Evolutionary conservation across 1,140 invertebrate genomes (phyloP), one percentile per base, ranked within the genome.

Genomic region (Gryon sp.): DNA sequence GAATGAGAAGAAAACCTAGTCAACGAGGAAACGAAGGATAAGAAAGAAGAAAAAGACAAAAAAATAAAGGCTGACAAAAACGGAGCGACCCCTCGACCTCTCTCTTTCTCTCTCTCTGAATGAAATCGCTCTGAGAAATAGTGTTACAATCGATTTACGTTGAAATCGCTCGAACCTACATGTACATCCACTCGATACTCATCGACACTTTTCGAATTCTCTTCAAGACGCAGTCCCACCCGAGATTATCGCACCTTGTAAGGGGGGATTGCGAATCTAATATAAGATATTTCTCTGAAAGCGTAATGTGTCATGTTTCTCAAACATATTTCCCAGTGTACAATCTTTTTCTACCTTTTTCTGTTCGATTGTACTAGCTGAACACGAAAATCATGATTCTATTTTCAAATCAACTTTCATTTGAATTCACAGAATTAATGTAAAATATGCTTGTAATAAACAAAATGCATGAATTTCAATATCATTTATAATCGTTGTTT

Each of bases 111-210:
- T n/a, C n/a, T n/a, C n/a, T 48, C 38, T 70, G 73, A 77, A 76
- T 75, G 72, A 73, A 78, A 79, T 76, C 62, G 74, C 74, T 76
- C 65, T 77, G 80, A 81, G 72, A 81, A 81, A 81, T 79, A 77
- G 74, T 66, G 77, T 79, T 81, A 76, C 76, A 77, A 79, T 81
- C 80, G 77, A 81, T 81, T 80, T 81, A 78, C 77, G 68, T 79
- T 57, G 52, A 62, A 79, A 76, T 76, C 60, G 79, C 59, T 59
- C 75, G 66, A 77, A 65, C 66, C 66, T 69, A 62, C 68, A 73
- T 77, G 75, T 65, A 72, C 57, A 76, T 46, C 55, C 62, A 66
- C 75, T 72, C 66, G 75, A 77, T 77, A 77, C 75, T 72, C 75
- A 77, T 77, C 75, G 75, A 66, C 53, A 59, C 66, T 77, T 69